Conservation (phyloP, 2,797 vertebrate species). For the Gephyroberyx darwinii region DNA sequence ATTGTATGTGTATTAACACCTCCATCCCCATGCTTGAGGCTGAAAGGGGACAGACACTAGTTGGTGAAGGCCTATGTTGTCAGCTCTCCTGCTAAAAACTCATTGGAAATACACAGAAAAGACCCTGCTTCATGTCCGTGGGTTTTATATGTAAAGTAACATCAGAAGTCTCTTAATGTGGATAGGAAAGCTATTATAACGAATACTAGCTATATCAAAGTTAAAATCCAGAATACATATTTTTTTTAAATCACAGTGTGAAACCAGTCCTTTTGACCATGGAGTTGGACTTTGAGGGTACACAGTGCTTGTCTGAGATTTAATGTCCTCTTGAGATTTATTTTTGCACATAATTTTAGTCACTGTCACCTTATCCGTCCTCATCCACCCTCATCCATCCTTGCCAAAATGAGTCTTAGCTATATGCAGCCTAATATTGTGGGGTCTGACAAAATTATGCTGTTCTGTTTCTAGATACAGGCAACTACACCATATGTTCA, state of each 20-base stretch:
- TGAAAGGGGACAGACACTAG: conserved; percentile 10
- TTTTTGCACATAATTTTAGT: background rate
- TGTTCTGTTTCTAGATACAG: background rate
- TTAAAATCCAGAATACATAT: background rate
- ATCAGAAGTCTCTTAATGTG: background rate
- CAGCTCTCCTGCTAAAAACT: conserved; percentile 16
- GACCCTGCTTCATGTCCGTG: background rate
- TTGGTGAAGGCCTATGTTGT: conserved; percentile 22
- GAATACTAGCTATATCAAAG: background rate
- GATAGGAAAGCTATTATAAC: conserved; percentile 1
- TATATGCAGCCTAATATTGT: background rate
- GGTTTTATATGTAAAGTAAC: background rate
- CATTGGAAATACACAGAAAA: background rate
- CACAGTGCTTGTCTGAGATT: background rate
- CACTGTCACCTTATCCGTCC: background rate
- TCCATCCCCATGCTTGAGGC: conserved; percentile 27
- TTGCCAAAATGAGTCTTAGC: background rate
- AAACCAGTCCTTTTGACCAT: background rate
- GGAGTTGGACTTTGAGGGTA: background rate
- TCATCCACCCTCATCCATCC: background rate
- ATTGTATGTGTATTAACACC: conserved; percentile 8
- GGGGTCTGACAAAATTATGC: background rate
- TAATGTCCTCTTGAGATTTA: background rate
- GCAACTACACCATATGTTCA: background rate
- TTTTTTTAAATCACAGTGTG: background rate